phyloP scores from a whole-genome alignment of 1,140 invertebrate species.

The Agraylea sexmaculata region DNA sequence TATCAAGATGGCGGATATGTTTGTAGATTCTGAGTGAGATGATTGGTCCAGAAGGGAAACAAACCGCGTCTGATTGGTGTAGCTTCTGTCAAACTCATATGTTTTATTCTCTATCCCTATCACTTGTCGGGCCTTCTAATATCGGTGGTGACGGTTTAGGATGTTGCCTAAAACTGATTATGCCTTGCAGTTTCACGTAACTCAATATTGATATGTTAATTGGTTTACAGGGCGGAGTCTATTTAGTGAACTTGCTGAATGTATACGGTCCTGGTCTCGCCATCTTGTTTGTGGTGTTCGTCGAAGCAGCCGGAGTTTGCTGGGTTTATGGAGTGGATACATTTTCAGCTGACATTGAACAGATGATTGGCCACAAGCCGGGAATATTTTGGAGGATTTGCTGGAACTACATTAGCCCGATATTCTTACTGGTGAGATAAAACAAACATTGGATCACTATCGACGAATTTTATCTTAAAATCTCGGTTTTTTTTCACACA shows the following conservation, averaged over 20 bases:
- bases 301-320: constrained; percentile 89
- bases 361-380: constrained; percentile 82
- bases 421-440: constrained; percentile 56
- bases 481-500: too few relatives aligned
- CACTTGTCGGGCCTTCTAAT: neutral
- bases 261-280: constrained; percentile 91
- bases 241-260: constrained; percentile 89
- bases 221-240: constrained; percentile 68
- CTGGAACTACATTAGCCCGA: constrained; percentile 83
- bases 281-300: constrained; percentile 92
- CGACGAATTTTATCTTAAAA: too few relatives aligned
- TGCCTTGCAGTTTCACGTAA: too few relatives aligned
- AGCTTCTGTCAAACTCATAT: too few relatives aligned
- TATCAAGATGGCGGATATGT: too few relatives aligned
- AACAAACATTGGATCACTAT: neutral
- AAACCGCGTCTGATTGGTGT: too few relatives aligned
- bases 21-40: too few relatives aligned
- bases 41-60: too few relatives aligned
- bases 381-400: constrained; percentile 86
- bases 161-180: neutral
- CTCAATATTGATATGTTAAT: constrained; percentile 13
- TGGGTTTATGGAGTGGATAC: constrained; percentile 91
- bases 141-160: neutral
- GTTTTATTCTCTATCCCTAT: constrained; percentile 1
- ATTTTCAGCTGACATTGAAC: constrained; percentile 78